phyloP scores from a whole-genome alignment of 2,113 vertebrate species.

The Coracopsis vasa region DNA sequence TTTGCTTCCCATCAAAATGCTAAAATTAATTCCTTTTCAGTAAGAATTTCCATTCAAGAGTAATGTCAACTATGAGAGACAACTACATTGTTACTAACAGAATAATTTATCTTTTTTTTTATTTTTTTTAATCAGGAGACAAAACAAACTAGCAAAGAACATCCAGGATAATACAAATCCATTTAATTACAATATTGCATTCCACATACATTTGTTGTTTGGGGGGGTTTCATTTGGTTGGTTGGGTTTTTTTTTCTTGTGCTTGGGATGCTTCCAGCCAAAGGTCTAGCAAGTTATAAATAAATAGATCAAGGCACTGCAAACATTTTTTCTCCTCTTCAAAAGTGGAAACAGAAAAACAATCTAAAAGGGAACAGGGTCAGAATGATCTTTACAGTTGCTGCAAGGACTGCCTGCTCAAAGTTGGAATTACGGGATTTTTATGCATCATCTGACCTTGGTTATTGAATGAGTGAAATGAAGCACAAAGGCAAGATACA shows the following conservation, averaged over 20 bases:
- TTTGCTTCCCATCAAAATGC: background rate
- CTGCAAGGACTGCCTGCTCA: background rate
- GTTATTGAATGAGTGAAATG: background rate
- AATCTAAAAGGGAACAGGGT: background rate
- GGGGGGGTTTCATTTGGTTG: background rate
- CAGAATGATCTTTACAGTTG: background rate
- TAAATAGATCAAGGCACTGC: background rate
- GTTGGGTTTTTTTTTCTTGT: background rate
- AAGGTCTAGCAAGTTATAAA: constrained; percentile 18
- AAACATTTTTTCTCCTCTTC: background rate
- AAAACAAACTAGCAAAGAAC: background rate
- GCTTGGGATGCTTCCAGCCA: background rate
- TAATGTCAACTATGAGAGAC: background rate
- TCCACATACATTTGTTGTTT: background rate
- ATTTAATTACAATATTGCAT: background rate
- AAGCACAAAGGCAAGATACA: background rate
- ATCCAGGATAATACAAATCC: background rate
- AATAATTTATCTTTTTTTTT: background rate
- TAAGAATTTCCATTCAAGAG: background rate
- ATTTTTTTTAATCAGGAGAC: background rate
- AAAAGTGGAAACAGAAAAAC: background rate
- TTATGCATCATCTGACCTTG: background rate
- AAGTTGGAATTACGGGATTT: background rate
- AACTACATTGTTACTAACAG: background rate
- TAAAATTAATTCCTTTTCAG: background rate